These are phyloP conservation scores for Pachymerium ferrugineum DNA, from an alignment of 2,888 invertebrate genomes.

Conservation along the genomic window DNA sequence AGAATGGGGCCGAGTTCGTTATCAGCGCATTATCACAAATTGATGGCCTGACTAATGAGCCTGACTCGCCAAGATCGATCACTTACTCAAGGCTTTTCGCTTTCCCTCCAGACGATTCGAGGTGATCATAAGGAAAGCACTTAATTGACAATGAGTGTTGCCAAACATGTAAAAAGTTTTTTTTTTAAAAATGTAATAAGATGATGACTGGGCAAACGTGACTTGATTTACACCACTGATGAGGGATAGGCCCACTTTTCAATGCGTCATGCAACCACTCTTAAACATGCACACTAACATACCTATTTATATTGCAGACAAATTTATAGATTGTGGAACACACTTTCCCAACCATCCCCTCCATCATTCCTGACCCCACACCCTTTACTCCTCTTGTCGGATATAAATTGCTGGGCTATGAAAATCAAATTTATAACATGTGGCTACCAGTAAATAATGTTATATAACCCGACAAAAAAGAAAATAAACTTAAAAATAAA, in stretches of 20 bases:
- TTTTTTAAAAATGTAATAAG: background rate
- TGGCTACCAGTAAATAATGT: too few relatives aligned
- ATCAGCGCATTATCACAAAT: slow-evolving; percentile 27
- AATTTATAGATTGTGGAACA: slow-evolving; percentile 19
- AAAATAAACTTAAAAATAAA: too few relatives aligned
- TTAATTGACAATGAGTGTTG: background rate
- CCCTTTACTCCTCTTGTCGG: background rate
- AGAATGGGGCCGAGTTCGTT: slow-evolving; percentile 6
- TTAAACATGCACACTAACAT: too few relatives aligned
- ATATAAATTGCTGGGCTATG: background rate
- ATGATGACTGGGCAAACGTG: slow-evolving; percentile 20
- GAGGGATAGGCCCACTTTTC: background rate
- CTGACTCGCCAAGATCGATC: slow-evolving; percentile 19
- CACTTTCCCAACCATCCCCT: background rate
- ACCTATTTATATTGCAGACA: background rate
- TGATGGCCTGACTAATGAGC: slow-evolving; percentile 25
- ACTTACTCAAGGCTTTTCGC: slow-evolving; percentile 23
- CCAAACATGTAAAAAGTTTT: background rate
- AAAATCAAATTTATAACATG: too few relatives aligned
- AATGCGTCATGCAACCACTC: too few relatives aligned
- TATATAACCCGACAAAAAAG: too few relatives aligned
- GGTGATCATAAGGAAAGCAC: background rate
- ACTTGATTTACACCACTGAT: background rate
- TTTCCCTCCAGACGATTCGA: slow-evolving; percentile 1
- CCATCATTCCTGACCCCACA: slow-evolving; percentile 3